Evolutionary conservation across 2,888 invertebrate species (phyloP), one percentile per base, ranked within the genome.

Genomic region (Patella ulyssiponensis): DNA sequence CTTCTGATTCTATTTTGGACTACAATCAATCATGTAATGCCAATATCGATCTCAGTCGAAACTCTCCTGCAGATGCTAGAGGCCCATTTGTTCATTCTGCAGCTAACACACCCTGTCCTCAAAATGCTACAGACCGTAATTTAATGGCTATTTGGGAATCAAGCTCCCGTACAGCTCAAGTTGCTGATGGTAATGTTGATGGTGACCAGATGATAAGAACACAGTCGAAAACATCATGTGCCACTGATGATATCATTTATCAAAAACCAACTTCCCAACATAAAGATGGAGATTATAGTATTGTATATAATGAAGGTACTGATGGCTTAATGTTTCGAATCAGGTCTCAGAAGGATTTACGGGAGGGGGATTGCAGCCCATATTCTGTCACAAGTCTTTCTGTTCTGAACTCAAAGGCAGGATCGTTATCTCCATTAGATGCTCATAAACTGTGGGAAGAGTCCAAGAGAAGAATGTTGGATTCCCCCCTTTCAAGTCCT

Each of bases 371-470:
- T 20, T 64, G 64, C 3, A 64, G 64, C 15, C 64, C 64, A 1
- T 64, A 64, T 23, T 64, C 64, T 7, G 64, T 64, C 20, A 64
- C 64, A 20, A 64, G 23, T 64, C 64, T 64, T 4, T 64, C 64
- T 14, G 56, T 71, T 20, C 33, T 56, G 53, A 20, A 54, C 15
- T 53, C 54, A 27, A 64, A 69, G 44, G 75, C 73, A 64, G 53
- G 51, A 5, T 75, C 56, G 20, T 73, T 87, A 69, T 86, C 88
- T 27, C 87, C 87, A 2, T 74, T 87, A 4, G 85, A 88, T 81
- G 84, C 84, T 15, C 76, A 80, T 11, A 85, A 82, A 73, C 77
- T 87, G 52, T 86, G 84, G 84, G 84, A 85, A 51, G 85, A 85
- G 70, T 73, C 75, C 1, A 23, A 74, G 20, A n/a, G 74, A n/a